Conservation (phyloP, 2,797 vertebrate species). For the Pachyuromys duprasi region DNA sequence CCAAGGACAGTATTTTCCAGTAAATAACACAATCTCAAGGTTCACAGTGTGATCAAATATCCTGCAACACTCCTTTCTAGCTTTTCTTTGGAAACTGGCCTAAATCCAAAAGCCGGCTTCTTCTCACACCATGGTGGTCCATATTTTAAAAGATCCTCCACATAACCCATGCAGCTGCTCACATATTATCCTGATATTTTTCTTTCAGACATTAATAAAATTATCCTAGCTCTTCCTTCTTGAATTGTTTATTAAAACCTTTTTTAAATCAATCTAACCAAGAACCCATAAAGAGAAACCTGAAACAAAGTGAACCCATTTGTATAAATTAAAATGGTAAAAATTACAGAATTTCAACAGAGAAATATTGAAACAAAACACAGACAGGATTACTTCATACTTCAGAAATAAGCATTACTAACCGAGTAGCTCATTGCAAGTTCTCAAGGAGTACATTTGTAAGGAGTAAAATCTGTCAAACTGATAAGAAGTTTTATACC, state of each 20-base stretch:
- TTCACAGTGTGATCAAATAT: no score
- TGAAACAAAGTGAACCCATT: slow-evolving; percentile 34
- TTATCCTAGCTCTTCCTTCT: background rate
- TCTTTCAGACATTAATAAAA: background rate
- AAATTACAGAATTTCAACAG: background rate
- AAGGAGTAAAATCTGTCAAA: slow-evolving; percentile 58
- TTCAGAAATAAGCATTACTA: slow-evolving; percentile 60
- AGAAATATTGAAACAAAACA: slow-evolving; percentile 6
- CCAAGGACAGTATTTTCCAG: no score
- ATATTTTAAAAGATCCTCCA: background rate
- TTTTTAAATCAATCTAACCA: background rate
- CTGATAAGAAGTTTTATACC: slow-evolving; percentile 42
- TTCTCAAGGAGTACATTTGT: slow-evolving; percentile 40
- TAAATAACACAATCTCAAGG: no score
- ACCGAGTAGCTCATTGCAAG: slow-evolving; percentile 8
- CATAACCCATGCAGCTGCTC: background rate
- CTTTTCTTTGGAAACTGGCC: background rate
- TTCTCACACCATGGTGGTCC: background rate
- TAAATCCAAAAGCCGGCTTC: background rate
- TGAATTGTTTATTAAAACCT: background rate
- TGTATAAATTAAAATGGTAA: slow-evolving; percentile 18
- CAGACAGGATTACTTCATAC: slow-evolving; percentile 43
- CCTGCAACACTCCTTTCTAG: background rate
- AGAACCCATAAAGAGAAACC: background rate
- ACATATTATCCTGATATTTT: background rate